A percentile compares a stretch with the other conserved stretches of the same genome.
Evolutionary conservation across 2,113 vertebrate species (phyloP).

Genomic region (Nothocercus julius): DNA sequence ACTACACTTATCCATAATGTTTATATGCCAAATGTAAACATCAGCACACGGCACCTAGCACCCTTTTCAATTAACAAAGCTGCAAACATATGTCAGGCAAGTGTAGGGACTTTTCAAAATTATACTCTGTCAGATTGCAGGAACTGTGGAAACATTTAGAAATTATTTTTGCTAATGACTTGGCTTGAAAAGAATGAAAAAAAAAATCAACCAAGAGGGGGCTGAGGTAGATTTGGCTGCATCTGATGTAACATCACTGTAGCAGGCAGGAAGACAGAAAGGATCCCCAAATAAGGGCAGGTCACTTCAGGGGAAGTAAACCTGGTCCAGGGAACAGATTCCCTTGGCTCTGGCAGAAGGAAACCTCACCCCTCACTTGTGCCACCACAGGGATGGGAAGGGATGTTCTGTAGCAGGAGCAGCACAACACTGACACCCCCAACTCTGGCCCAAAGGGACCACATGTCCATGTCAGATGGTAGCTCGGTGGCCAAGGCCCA

Average conservation of each 20-base stretch:
- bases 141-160: not conserved
- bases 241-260: not conserved
- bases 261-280: not conserved
- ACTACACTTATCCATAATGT: not conserved
- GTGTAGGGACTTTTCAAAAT: not conserved
- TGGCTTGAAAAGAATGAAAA: not conserved
- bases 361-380: not conserved
- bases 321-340: not conserved
- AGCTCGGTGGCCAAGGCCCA: not conserved
- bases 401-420: not conserved
- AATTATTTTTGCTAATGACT: conserved; percentile 2
- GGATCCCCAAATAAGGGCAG: not conserved
- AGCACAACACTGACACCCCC: not conserved
- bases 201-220: not conserved
- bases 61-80: conserved; percentile 1
- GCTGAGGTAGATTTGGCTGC: conserved; percentile 61
- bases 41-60: not conserved
- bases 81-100: conserved; percentile 16
- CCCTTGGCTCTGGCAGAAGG: not conserved
- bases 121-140: not conserved
- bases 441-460: not conserved
- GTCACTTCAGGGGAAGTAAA: not conserved
- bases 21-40: conserved; percentile 11
- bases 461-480: accelerated
- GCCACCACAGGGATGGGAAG: not conserved